Evolutionary conservation across 1,140 invertebrate genomes (phyloP).

Genomic region (Theocolax elegans): DNA sequence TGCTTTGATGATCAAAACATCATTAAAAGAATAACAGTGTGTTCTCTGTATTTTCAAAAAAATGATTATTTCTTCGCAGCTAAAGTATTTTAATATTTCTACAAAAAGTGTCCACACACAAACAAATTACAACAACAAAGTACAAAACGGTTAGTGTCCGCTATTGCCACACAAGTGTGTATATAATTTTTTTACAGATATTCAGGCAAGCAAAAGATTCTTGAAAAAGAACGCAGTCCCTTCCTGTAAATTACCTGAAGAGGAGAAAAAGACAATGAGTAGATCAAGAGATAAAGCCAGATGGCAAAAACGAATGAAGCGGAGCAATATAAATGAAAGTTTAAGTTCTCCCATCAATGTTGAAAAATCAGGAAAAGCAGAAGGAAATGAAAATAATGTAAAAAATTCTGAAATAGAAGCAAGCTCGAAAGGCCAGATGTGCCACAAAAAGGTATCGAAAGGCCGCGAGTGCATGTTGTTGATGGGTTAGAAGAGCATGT

Average conservation of each 20-base stretch:
- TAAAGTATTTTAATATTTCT: neutral
- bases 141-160: neutral
- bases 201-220: neutral
- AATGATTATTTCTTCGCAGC: conserved; percentile 6
- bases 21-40: neutral
- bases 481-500: no score
- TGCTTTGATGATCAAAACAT: neutral
- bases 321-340: neutral
- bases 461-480: no score
- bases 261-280: neutral
- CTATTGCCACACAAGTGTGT: neutral
- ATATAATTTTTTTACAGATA: neutral
- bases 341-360: neutral
- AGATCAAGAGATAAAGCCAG: neutral
- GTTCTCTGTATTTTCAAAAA: conserved; percentile 2
- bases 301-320: neutral
- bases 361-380: neutral
- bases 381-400: neutral
- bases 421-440: no score
- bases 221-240: neutral
- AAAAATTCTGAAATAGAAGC: neutral
- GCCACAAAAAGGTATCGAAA: no score
- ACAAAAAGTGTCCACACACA: no score
- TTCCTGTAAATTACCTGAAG: neutral
- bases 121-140: no score